Evolutionary conservation across 2,113 vertebrate species (phyloP), one percentile per base, ranked within the genome.

Genomic region (Cebidichthys violaceus): DNA sequence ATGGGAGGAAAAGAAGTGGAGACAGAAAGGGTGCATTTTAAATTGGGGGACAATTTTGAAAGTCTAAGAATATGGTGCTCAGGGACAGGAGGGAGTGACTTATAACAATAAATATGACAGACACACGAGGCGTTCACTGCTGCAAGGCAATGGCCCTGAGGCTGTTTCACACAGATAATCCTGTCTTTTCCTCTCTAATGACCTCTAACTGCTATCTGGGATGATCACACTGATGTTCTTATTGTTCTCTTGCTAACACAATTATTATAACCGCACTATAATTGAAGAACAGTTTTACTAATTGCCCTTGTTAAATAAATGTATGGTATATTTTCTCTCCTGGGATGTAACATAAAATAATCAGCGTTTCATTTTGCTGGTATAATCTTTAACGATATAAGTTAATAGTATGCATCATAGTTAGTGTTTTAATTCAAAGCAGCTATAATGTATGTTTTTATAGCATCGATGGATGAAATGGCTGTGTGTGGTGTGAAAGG

Each of bases 231-330:
- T 73, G 71, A 75, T 84, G 85, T 86, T 77, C 81, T 85, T 72
- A 81, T 93, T 87, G 86, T 91, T 91, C 86, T 89, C 77, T 84
- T 29, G 72, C 87, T 86, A 80, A 90, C 66, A 77, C 27, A 27
- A 81, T 72, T 84, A 77, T 84, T 79, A 66, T 77, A 86, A 81
- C 43, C 37, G 81, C 52, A 35, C 66, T 74, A 35, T 84, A 89
- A 92, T 86, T 70, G 33, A 47, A 70, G 54, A 55, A 62, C 29
- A 84, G 50, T 80, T 82, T 54, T 52, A 50, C 75, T 85, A 81
- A 91, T 86, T 89, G 83, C 60, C 33, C 39, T 65, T n/a, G 39
- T 76, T 70, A 79, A 47, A 84, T 66, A 79, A 60, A 84, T 73
- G 47, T 35, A 69, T 29, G 27, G 11, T 11, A 31, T 27, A 45